These are phyloP conservation scores for Diaphora mendica DNA, from an alignment of 2,888 invertebrate genomes.

Conservation along the genomic window DNA sequence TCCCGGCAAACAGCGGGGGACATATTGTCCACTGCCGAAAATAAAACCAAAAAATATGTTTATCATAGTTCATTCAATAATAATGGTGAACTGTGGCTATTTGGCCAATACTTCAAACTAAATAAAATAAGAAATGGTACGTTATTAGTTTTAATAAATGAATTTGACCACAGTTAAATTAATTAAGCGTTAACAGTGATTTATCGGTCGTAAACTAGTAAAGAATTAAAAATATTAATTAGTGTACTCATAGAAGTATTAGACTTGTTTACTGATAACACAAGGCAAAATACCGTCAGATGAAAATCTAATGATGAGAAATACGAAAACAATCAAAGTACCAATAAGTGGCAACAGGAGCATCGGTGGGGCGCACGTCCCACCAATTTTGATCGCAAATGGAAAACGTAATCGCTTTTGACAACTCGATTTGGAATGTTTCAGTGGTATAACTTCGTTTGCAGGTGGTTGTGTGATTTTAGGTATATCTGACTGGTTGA, in stretches of 20 bases:
- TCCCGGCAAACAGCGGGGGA: slow-evolving; percentile 61
- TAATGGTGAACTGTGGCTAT: slow-evolving; percentile 16
- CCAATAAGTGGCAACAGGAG: slow-evolving; percentile 60
- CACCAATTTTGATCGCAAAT: slow-evolving; percentile 80
- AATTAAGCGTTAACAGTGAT: neutral
- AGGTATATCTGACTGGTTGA: slow-evolving; percentile 2
- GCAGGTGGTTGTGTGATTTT: slow-evolving; percentile 61
- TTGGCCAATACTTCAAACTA: neutral
- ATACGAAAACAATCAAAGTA: slow-evolving; percentile 67
- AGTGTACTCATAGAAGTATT: neutral
- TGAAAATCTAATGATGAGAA: slow-evolving; percentile 54
- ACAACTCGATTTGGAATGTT: slow-evolving; percentile 76
- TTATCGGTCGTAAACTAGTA: neutral
- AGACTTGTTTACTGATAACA: neutral
- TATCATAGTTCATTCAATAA: slow-evolving; percentile 31
- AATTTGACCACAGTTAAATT: neutral
- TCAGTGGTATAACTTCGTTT: slow-evolving; percentile 72
- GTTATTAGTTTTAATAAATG: neutral
- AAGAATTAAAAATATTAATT: neutral
- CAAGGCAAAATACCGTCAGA: slow-evolving; percentile 28
- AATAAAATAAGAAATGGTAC: neutral
- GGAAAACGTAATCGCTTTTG: slow-evolving; percentile 81
- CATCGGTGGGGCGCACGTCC: slow-evolving; percentile 60
- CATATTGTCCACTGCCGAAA: slow-evolving; percentile 53
- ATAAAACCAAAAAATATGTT: slow-evolving; percentile 51